phyloP scores from a whole-genome alignment of 1,140 invertebrate species.

The Forficula auricularia region DNA sequence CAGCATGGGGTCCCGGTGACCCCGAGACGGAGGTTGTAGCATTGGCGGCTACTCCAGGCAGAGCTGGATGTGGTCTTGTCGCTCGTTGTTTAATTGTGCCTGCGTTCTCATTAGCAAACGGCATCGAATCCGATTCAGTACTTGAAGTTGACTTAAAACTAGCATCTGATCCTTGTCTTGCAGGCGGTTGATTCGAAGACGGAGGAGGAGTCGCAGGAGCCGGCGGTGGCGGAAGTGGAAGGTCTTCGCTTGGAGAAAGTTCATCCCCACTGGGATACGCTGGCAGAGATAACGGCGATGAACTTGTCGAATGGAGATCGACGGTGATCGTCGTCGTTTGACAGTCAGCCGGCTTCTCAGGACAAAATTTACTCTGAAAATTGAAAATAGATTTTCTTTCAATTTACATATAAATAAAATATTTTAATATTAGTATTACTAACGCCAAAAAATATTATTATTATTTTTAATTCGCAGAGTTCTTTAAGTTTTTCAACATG shows the following conservation, averaged over 20 bases:
- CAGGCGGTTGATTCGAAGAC: slow-evolving; percentile 10
- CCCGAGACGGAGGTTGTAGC: no score
- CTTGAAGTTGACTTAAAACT: slow-evolving; percentile 89
- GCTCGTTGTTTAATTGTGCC: slow-evolving; percentile 84
- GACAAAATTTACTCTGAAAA: no score
- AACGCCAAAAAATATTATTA: no score
- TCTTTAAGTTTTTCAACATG: no score
- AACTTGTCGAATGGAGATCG: slow-evolving; percentile 40
- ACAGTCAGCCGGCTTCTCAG: no score
- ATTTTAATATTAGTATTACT: no score
- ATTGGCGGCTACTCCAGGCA: not conserved
- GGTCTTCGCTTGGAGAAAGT: slow-evolving; percentile 8
- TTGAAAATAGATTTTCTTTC: not conserved
- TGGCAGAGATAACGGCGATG: slow-evolving; percentile 34
- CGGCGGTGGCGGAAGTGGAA: slow-evolving; percentile 32
- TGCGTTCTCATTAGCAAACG: slow-evolving; percentile 96
- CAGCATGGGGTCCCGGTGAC: no score
- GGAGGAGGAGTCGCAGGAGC: slow-evolving; percentile 34
- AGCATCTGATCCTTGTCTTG: slow-evolving; percentile 60
- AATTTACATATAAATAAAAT: not conserved
- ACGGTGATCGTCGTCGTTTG: slow-evolving; percentile 24
- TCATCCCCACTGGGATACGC: slow-evolving; percentile 38
- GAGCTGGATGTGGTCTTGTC: slow-evolving; percentile 25
- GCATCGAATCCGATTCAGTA: slow-evolving; percentile 88
- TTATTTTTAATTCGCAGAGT: no score